Base-by-base conservation (phyloP, 1,140 invertebrate genomes). In the Matsumurasca onukii region DNA sequence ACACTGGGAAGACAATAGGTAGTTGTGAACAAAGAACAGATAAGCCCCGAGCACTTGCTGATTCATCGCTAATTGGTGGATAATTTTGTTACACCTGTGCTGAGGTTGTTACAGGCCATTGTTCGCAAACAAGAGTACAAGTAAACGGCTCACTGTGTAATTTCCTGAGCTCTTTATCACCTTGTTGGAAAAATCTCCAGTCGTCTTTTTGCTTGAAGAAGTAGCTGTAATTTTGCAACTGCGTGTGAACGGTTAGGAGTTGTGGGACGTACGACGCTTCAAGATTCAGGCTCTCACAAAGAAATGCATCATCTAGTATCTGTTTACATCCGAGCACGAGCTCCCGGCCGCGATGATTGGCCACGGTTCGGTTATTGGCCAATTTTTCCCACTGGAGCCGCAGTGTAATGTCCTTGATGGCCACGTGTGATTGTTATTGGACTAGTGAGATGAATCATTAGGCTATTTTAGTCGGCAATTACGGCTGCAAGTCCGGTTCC, bases 391-490 rank as follows among this genome's bases (percentile, higher is more conserved):
- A 17, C 34, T 39, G 34, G 34, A 39, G 17, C 5, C 5, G 34
- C 34, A 39, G 22, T 29, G 25, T 13, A 59, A 59, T 29, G 55
- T 24, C 55, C 55, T 27, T 59, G 55, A 59, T 59, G 2, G 3
- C 5, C 22, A 59, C 55, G 55, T 59, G 55, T 59, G 55, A 59
- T 59, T 59, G 55, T 59, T 59, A 59, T 59, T 59, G 55, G 24
- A 59, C 55, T 17, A 39, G 5, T 13, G 3, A 2, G 55, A 59
- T 59, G 55, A 59, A 59, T 59, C 55, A 59, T 59, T 59, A 59
- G 55, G 55, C 55, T 59, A 59, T 59, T 59, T 59, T 24, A 22
- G 55, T 13, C 25, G 24, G 55, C 22, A 59, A 59, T 59, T 27
- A 59, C 55, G 12, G 24, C 55, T n/a, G 3, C 55, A 29, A 27